Base-by-base conservation (phyloP, 2,113 vertebrate genomes). In the Malurus elegans region DNA sequence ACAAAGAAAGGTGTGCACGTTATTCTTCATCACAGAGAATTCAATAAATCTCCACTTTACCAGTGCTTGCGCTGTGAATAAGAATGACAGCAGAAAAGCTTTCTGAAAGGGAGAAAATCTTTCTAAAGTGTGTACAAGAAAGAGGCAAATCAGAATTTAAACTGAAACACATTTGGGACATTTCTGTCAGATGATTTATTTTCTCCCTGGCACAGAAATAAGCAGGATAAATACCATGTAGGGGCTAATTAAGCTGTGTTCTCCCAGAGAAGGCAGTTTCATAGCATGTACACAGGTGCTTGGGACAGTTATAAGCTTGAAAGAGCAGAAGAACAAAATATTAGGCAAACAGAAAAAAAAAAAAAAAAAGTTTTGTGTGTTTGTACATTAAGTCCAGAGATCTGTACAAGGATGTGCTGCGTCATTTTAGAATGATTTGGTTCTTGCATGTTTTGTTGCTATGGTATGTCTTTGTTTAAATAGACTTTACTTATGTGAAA, bases 161-260 rank as follows among this genome's bases (percentile, higher is more conserved):
- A 69, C 25, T 42, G 50, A 53, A 93, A 28, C 38, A 47, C 62
- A 3, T 73, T 90, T 75, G 86, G 78, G 82, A 73, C 7, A 0
- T 86, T 88, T 86, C 58, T 86, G 70, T 83, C 82, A 66, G 79
- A 47, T 51, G 14, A 78, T 91, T 94, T 92, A 4, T 53, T 72
- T 87, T 42, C 78, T 74, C 29, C 48, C 38, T 69, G 71, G 19
- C 66, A 79, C 53, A 34, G 57, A 72, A 90, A 65, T 50, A 86
- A 50, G 45, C n/a, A 69, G 81, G 36, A 72, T 82, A 64, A 93
- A 82, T 69, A 56, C 51, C 34, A 72, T 8, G 47, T 19, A 86
- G 54, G 57, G 67, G 42, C 54, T 94, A 90, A 93, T 96, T 90
- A 94, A 80, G 32, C 66, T 34, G 71, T 73, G 66, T 40, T 73